A percentile compares a stretch with the other conserved stretches of the same genome.
Evolutionary conservation across 2,113 vertebrate species (phyloP).

Genomic region (Gymnobelideus leadbeateri): DNA sequence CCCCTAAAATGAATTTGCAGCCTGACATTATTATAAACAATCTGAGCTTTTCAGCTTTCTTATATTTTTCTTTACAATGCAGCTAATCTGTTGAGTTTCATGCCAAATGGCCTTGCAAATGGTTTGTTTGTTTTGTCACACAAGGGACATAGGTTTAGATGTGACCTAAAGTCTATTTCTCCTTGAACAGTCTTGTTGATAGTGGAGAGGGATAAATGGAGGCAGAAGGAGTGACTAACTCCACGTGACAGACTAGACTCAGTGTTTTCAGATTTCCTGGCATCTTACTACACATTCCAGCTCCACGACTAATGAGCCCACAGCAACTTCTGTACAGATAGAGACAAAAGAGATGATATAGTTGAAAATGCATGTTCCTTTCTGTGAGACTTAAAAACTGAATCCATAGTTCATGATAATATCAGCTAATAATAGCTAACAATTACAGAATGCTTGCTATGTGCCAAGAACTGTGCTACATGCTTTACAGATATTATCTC

Average conservation of each 20-base stretch:
- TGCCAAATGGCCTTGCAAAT: not conserved
- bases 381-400: not conserved
- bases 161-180: not conserved
- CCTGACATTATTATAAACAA: not conserved
- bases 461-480: not conserved
- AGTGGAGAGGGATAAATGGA: not conserved
- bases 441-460: not conserved
- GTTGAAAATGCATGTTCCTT: not conserved
- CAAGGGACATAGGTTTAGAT: not conserved
- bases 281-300: not conserved
- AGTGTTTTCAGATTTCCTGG: not conserved
- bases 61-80: not conserved
- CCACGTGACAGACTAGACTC: not conserved
- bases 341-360: not conserved
- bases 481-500: not conserved
- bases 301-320: not conserved
- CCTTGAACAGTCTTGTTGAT: not conserved
- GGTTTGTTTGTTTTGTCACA: not conserved
- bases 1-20: not conserved
- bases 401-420: not conserved
- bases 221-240: not conserved
- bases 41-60: not conserved
- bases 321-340: accelerated
- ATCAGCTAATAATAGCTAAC: not conserved
- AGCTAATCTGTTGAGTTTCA: not conserved